Evolutionary conservation across 30 jellyfish, hydroid and myxozoan species (phyloP), one percentile per base, ranked within the genome.

Genomic region (Turritopsis rubra): DNA sequence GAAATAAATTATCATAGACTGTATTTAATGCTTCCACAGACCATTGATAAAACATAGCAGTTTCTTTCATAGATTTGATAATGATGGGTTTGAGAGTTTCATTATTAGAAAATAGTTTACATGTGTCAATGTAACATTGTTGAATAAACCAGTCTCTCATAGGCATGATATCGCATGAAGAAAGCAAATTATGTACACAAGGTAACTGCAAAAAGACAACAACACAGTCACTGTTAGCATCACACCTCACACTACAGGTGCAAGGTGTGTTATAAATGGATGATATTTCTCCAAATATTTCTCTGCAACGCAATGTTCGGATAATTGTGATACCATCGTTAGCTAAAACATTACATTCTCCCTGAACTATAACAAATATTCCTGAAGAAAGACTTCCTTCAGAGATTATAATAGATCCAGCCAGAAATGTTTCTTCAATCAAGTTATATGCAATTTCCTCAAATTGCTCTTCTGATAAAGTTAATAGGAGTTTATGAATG

Each of bases 211-310:
- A 80, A 70, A 87, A 54, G 65, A 74, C 81, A 1, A 87, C 76
- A 29, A n/a, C 75, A 81, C 80, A 71, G 29, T 82, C 82, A 81
- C 80, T 52, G 53, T 73, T 74, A 16, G 18, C 41, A 74, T 74
- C 85, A 0, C 83, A 27, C 20, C 24, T 25, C 18, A 88, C 96
- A 77, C 75, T 88, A 19, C 91, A 88, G 20, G 96, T 68, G 86
- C 91, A 88, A 16, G 91, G 86, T 54, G 71, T 71, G 5, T 73
- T 26, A 60, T 83, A 88, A 54, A 88, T 52, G 3, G 89, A 31
- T 18, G 96, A 88, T 20, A 88, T 65, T 79, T 88, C 96, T 27
- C 96, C 96, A 84, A 88, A 88, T 24, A 82, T 82, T 31, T 83
- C 89, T 72, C 75, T 89, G 25, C 81, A 85, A 26, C 84, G 82